Conservation (phyloP, 1,140 invertebrate species). For the Rhyacophila brunnea region DNA sequence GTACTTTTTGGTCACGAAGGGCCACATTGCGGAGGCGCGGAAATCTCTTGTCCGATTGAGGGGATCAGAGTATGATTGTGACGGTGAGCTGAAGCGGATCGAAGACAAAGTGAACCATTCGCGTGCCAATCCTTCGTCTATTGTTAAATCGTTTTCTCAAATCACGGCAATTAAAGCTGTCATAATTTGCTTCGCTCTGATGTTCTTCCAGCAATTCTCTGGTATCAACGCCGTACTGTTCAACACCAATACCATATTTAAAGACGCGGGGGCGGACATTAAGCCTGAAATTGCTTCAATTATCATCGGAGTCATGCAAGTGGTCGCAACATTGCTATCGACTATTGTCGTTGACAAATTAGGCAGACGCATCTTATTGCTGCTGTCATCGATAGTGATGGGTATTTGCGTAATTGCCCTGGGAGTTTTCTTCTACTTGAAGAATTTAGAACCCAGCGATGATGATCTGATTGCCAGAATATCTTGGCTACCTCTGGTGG, state of each 20-base stretch:
- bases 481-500: conserved; percentile 69
- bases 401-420: conserved; percentile 59
- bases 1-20: conserved; percentile 58
- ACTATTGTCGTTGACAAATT: conserved; percentile 74
- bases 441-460: conserved; percentile 48
- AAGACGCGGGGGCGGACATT: conserved; percentile 59
- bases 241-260: conserved; percentile 73
- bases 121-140: conserved; percentile 52
- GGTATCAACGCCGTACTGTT: conserved; percentile 87
- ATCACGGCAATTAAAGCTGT: conserved; percentile 66
- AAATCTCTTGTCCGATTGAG: conserved; percentile 64
- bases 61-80: conserved; percentile 64
- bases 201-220: conserved; percentile 83
- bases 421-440: conserved; percentile 66
- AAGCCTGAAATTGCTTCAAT: conserved; percentile 61
- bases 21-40: conserved; percentile 61
- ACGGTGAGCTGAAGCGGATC: conserved; percentile 59
- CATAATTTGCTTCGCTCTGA: conserved; percentile 71
- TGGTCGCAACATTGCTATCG: conserved; percentile 68
- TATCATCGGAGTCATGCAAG: conserved; percentile 76
- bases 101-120: conserved; percentile 58
- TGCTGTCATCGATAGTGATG: conserved; percentile 65
- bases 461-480: conserved; percentile 53
- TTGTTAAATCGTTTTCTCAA: conserved; percentile 57
- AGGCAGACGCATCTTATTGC: conserved; percentile 69